Evolutionary conservation across 2,888 invertebrate genomes (phyloP).

Genomic region (Pyrrhia umbra): DNA sequence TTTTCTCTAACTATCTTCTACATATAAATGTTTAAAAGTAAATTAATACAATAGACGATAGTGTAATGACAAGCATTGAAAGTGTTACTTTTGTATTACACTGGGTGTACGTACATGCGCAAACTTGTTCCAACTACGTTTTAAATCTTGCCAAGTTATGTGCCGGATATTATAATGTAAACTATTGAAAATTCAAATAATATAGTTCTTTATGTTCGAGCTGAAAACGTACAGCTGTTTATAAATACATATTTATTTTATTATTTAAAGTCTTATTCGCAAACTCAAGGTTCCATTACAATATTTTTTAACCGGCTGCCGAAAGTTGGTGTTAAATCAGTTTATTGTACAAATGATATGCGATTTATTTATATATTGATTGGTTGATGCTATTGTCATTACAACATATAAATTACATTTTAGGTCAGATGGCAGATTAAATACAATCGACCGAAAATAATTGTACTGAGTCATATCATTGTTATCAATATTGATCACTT

Average conservation of each 20-base stretch:
- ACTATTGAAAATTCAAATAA: slow-evolving; percentile 20
- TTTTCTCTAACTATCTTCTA: no score
- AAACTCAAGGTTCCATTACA: slow-evolving; percentile 15
- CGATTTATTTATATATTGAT: not conserved
- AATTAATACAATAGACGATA: no score
- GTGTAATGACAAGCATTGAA: no score
- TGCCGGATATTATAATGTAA: no score
- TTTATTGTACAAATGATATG: not conserved
- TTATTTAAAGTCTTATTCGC: slow-evolving; percentile 32
- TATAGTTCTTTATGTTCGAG: slow-evolving; percentile 26
- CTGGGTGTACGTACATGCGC: no score
- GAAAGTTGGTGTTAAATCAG: no score
- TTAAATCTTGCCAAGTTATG: no score
- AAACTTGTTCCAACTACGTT: no score
- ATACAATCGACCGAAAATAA: not conserved
- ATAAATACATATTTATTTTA: slow-evolving; percentile 10
- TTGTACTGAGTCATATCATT: not conserved
- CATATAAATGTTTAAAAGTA: no score
- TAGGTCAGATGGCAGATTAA: not conserved
- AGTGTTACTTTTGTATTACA: no score
- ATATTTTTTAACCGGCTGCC: not conserved
- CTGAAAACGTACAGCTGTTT: slow-evolving; percentile 24
- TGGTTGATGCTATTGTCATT: not conserved
- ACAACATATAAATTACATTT: no score
- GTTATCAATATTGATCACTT: slow-evolving; percentile 1